These are phyloP conservation scores for Drosophila dives DNA, from an alignment of 2,888 invertebrate species.

Conservation along the genomic window DNA sequence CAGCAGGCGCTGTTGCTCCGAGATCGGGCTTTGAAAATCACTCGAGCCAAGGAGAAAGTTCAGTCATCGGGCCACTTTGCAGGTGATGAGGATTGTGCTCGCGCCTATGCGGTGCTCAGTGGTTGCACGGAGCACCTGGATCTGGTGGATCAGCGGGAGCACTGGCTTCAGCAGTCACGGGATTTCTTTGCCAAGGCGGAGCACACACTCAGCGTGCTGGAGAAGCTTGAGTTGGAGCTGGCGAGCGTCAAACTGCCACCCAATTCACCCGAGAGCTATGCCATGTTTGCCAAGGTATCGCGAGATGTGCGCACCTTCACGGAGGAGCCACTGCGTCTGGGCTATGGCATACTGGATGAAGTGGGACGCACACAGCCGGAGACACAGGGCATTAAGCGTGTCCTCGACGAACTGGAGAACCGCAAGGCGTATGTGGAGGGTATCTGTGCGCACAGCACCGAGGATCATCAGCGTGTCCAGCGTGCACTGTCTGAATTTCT, in stretches of 20 bases:
- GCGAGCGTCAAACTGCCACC: constrained; percentile 87
- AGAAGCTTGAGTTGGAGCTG: constrained; percentile 91
- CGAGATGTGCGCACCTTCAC: constrained; percentile 89
- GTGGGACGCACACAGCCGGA: constrained; percentile 88
- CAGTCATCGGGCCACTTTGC: constrained; percentile 89
- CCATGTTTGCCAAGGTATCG: constrained; percentile 88
- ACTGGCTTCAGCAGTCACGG: constrained; percentile 88
- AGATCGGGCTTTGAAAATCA: constrained; percentile 90
- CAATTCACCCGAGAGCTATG: constrained; percentile 88
- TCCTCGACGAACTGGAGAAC: constrained; percentile 90
- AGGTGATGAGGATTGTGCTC: constrained; percentile 88
- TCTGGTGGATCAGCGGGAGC: constrained; percentile 89
- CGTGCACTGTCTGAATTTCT: constrained; percentile 89
- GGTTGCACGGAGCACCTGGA: constrained; percentile 89
- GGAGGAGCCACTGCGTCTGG: constrained; percentile 89
- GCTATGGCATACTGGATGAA: constrained; percentile 89
- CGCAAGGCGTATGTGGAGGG: constrained; percentile 88
- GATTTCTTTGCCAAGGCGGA: constrained; percentile 90
- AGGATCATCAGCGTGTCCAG: constrained; percentile 89
- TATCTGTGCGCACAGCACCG: constrained; percentile 88
- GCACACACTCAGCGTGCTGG: constrained; percentile 89
- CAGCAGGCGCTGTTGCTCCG: constrained; percentile 90
- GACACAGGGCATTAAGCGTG: constrained; percentile 88
- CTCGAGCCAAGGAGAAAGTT: constrained; percentile 91
- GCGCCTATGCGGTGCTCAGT: constrained; percentile 89